phyloP scores from a whole-genome alignment of 2,797 vertebrate genomes.

The Sus cebifrons region DNA sequence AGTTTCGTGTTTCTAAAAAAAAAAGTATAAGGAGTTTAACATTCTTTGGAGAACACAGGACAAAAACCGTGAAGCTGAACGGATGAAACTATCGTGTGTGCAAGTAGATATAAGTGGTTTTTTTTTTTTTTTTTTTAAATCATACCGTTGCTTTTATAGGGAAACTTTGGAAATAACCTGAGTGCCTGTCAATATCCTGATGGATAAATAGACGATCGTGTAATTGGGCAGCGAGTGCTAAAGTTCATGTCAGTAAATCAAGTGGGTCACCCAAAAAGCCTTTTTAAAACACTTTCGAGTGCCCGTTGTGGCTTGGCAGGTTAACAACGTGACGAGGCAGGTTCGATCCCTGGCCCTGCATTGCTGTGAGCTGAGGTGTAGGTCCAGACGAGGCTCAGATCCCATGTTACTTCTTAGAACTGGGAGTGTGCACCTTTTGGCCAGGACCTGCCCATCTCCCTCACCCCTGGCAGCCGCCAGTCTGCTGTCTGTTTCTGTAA shows the following conservation, averaged over 20 bases:
- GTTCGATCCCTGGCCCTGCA: too few species aligned
- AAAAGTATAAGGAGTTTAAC: not conserved
- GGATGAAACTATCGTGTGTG: slow-evolving; percentile 7
- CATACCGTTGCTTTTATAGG: slow-evolving; percentile 9
- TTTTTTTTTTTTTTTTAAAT: not conserved
- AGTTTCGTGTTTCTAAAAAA: not conserved
- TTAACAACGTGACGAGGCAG: too few species aligned
- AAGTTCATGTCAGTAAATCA: slow-evolving; percentile 18
- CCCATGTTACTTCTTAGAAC: not conserved
- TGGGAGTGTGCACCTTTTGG: not conserved
- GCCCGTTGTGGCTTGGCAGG: too few species aligned
- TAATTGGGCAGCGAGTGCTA: not conserved
- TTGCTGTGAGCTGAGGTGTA: too few species aligned
- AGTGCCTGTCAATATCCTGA: not conserved
- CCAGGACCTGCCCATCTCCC: not conserved
- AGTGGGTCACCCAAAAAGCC: not conserved
- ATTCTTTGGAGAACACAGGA: not conserved
- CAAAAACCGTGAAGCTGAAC: not conserved
- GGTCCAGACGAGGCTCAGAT: too few species aligned
- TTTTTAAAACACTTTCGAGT: not conserved
- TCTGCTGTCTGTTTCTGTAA: not conserved
- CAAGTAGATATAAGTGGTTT: not conserved
- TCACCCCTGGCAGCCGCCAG: too few species aligned
- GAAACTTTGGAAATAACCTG: slow-evolving; percentile 27
- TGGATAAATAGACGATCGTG: not conserved